Conservation (phyloP, 2,113 vertebrate genomes). For the Merops nubicus region DNA sequence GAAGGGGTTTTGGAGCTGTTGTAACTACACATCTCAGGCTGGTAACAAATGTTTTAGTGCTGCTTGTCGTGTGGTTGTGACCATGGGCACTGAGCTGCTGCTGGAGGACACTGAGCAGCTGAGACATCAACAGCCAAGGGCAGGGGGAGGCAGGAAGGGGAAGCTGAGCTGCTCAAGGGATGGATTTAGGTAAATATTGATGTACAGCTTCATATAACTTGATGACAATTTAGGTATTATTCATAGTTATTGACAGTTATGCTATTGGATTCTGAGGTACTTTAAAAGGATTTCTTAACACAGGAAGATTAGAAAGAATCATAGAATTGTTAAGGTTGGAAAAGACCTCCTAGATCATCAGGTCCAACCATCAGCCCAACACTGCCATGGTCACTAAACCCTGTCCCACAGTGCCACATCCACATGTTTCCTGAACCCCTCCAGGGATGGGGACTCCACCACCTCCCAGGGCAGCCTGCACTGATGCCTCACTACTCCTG, state of each 20-base stretch:
- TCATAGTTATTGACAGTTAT: background rate
- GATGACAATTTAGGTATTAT: background rate
- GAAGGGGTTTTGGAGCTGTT: background rate
- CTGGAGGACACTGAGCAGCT: background rate
- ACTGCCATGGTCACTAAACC: too few relatives aligned
- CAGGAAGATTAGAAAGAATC: background rate
- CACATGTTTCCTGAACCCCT: too few relatives aligned
- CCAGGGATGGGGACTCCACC: too few relatives aligned
- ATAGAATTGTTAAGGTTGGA: too few relatives aligned
- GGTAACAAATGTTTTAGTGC: background rate
- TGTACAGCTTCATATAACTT: background rate
- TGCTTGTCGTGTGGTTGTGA: background rate
- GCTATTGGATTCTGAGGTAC: accelerated
- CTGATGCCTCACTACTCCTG: too few relatives aligned
- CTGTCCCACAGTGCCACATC: too few relatives aligned
- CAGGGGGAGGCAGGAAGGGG: background rate
- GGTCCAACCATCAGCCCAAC: too few relatives aligned
- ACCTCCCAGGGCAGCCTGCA: too few relatives aligned
- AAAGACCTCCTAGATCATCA: too few relatives aligned
- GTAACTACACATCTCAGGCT: background rate
- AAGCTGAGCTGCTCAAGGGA: background rate
- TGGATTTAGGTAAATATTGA: background rate
- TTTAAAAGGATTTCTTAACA: background rate
- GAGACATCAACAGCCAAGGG: background rate
- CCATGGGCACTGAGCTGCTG: background rate